Conservation (phyloP, 2,113 vertebrate genomes). For the Noctilio leporinus region DNA sequence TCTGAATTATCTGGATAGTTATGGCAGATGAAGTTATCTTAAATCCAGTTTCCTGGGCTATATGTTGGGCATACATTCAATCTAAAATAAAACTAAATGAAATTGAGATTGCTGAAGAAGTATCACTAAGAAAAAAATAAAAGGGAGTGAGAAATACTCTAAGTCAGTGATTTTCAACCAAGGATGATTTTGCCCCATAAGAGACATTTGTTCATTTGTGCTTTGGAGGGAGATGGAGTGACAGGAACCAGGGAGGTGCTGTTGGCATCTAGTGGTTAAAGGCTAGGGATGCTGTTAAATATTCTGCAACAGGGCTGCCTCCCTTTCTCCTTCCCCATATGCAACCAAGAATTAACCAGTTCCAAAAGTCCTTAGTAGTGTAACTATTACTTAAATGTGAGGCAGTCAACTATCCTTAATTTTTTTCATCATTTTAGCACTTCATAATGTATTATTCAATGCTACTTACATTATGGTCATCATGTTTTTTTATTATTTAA, state of each 20-base stretch:
- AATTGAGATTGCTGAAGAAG: neutral
- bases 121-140: neutral
- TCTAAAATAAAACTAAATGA: neutral
- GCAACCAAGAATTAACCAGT: neutral
- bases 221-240: neutral
- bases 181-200: neutral
- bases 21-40: too few species aligned
- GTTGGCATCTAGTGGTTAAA: neutral
- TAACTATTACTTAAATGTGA: neutral
- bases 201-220: neutral
- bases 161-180: neutral
- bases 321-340: fast-evolving
- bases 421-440: neutral
- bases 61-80: neutral
- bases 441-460: neutral
- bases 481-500: neutral
- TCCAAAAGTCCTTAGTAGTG: neutral
- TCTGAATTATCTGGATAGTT: neutral
- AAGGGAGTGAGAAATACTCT: neutral
- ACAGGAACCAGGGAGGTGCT: neutral
- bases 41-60: neutral
- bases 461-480: neutral
- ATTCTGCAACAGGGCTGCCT: neutral
- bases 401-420: neutral
- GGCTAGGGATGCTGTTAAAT: neutral